These are phyloP conservation scores for Sturmia bella DNA, from an alignment of 2,888 invertebrate genomes.

Conservation along the genomic window DNA sequence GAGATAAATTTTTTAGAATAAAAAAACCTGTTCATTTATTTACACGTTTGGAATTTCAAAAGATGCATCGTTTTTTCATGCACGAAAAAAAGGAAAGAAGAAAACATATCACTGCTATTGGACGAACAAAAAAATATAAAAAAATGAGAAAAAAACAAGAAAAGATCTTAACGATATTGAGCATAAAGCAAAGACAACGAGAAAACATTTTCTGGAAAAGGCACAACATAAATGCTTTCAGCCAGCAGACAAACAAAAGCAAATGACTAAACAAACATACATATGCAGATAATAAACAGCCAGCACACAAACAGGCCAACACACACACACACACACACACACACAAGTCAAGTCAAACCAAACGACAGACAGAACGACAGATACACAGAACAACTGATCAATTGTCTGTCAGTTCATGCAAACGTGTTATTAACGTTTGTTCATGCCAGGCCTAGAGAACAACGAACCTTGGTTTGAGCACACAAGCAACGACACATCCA, in stretches of 20 bases:
- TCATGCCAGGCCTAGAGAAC: conserved; percentile 65
- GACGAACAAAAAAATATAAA: conserved; percentile 33
- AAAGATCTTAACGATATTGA: conserved; percentile 62
- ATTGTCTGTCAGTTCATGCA: conserved; percentile 64
- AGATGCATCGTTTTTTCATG: conserved; percentile 57
- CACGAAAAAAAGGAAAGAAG: conserved; percentile 56
- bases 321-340: conserved; percentile 25
- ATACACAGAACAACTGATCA: conserved; percentile 58
- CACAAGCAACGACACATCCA: conserved; percentile 38
- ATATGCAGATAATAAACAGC: too few species aligned
- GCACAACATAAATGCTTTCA: conserved; percentile 59
- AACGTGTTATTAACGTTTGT: conserved; percentile 67
- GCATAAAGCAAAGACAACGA: conserved; percentile 54
- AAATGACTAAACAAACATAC: conserved; percentile 65
- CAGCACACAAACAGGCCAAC: conserved; percentile 66
- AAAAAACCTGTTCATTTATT: conserved; percentile 67
- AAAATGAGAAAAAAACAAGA: conserved; percentile 42
- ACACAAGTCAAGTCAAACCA: too few species aligned
- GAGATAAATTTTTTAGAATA: conserved; percentile 31
- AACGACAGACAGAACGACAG: conserved; percentile 28
- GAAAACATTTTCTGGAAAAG: conserved; percentile 46
- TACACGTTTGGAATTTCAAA: conserved; percentile 65
- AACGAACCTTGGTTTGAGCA: conserved; percentile 64
- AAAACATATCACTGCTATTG: conserved; percentile 53
- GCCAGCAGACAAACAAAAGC: conserved; percentile 47